Evolutionary conservation across 1,140 invertebrate species (phyloP), one percentile per base, ranked within the genome.

Genomic region (Leptopilina clavipes): DNA sequence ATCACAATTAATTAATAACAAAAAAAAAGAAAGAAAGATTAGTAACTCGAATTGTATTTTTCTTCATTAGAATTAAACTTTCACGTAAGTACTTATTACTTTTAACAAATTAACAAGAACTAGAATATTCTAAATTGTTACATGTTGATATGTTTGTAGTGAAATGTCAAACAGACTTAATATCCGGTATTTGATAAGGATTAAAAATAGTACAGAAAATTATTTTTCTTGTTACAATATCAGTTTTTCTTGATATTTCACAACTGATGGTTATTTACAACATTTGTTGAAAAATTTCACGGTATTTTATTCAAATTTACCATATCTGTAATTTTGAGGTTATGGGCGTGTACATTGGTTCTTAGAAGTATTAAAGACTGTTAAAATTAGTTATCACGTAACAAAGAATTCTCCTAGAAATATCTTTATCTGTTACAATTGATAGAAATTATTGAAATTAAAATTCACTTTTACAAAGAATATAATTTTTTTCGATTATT

Each of bases 331-430:
- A 11, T 79, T 81, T 80, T 82, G 48, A 88, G 87, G 87, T 89
- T 88, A 89, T 85, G 87, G 87, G 87, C 79, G 87, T 89, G 82
- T 85, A 73, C 84, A 25, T 65, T 78, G 22, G 17, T 22, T 48
- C 31, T 70, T 45, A 3, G 22, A 59, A 31, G 12, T 59, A 0
- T 59, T 31, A 31, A 65, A 14, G 10, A 17, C 14, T 65, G 6
- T 8, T 65, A 31, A 31, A 65, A 65, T 31, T 31, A 25, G 12
- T n/a, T 31, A 5, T 31, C 19, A 65, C 19, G 19, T 65, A 6
- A 6, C 25, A 3, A 65, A 31, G 3, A 65, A n/a, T 65, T 65
- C 1, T 65, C 0, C 14, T n/a, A 17, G 0, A 19, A 54, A 8
- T 54, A 11, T 54, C 7, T 18, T 40, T 40, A 6, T n/a, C 7